Evolutionary conservation across 2,888 invertebrate genomes (phyloP), one percentile per base, ranked within the genome.

Genomic region (Meta bourneti): DNA sequence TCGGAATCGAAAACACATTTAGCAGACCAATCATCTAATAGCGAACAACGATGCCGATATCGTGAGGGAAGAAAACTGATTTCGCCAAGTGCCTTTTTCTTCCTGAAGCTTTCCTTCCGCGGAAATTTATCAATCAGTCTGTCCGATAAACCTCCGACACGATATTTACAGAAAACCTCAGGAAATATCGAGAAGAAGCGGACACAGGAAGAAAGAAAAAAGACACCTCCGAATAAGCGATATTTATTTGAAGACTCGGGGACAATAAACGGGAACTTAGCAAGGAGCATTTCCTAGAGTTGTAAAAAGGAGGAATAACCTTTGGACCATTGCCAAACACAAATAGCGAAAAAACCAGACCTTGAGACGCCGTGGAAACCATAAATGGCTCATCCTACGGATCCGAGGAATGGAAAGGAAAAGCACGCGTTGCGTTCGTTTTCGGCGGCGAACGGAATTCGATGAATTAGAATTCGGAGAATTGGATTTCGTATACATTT

Each of bases 281-380:
- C 78, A 19, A 69, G 51, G 78, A 86, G 78, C 69, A 86, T 86
- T 86, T 86, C 85, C 85, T 77, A 77, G 85, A 84, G 84, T 75
- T 61, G 78, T 77, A 80, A 80, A 79, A 74, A 87, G 79, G 87
- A 87, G 87, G 87, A 87, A 87, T 87, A 80, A 87, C 87, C 87
- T 87, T 80, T 87, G 87, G 87, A 71, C 72, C 52, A 61, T 7
- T 87, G 87, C 87, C 87, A 87, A 49, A 78, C 52, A 13, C 70
- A 52, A 49, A 69, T 8, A 34, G 71, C 61, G 79, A 72, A 54
- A 74, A 69, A 54, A 54, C 20, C 52, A 87, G 87, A 87, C 87
- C 87, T 87, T 87, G 87, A 80, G 85, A 86, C 85, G 85, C 85
- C 78, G 70, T 48, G 54, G 79, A 52, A 52, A 79, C 87, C 87